These are phyloP conservation scores for Eueides isabella DNA, from an alignment of 1,140 invertebrate species.

Conservation along the genomic window DNA sequence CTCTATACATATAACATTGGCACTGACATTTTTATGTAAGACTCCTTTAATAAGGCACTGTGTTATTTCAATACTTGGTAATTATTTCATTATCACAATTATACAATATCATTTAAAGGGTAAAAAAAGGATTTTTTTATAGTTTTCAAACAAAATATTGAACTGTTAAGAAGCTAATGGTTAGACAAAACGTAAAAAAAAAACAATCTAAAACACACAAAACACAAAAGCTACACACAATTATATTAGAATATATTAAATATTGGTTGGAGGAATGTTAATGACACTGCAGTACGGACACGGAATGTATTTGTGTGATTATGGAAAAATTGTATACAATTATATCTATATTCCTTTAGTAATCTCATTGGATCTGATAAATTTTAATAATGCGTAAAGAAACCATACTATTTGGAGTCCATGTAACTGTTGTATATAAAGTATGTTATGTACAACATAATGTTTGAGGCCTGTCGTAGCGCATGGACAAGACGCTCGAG, in stretches of 20 bases:
- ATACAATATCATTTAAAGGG: not conserved
- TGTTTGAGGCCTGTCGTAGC: no score
- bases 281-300: slow-evolving; percentile 26
- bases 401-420: not conserved
- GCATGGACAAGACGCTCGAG: no score
- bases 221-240: slow-evolving; percentile 44
- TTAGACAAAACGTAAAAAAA: slow-evolving; percentile 48
- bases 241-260: slow-evolving; percentile 17
- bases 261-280: slow-evolving; percentile 34
- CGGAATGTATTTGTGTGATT: slow-evolving; percentile 23
- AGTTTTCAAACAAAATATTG: not conserved
- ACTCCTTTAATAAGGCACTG: slow-evolving; percentile 25
- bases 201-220: slow-evolving; percentile 55
- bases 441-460: no score
- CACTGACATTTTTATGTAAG: slow-evolving; percentile 24
- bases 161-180: slow-evolving; percentile 52
- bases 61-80: slow-evolving; percentile 10
- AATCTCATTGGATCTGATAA: not conserved
- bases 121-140: not conserved
- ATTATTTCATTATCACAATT: not conserved
- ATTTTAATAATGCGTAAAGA: not conserved
- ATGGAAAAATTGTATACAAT: not conserved
- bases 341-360: not conserved
- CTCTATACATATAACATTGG: slow-evolving; percentile 38
- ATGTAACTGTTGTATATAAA: no score